Base-by-base conservation (phyloP, 1,140 invertebrate species). In the Papilio xuthus region DNA sequence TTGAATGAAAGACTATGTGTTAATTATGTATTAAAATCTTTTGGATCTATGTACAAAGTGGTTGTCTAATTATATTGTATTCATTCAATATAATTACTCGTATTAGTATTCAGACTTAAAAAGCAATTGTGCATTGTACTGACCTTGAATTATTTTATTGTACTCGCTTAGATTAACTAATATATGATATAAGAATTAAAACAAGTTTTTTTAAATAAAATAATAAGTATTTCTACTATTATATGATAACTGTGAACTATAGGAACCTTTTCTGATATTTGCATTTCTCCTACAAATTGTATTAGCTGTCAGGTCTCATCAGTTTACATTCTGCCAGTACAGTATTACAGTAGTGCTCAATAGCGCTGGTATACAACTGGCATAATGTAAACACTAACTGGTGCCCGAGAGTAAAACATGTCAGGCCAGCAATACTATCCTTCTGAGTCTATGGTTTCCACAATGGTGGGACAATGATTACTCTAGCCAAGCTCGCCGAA, bases 21-120 rank as follows among this genome's bases (percentile, higher is more conserved):
- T 26, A 67, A 67, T 67, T 67, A 32, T 67, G 2, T 60, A 63
- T 63, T 28, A 28, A 26, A 67, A 67, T 67, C 60, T 67, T 67
- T 67, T 28, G 20, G 26, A 67, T 67, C 60, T 67, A 26, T 67
- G 15, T 67, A 67, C 32, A 67, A 67, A 67, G 60, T 67, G 56
- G 9, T 60, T 15, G 60, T 4, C 12, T 67, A 4, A 32, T 67
- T 28, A 32, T 4, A 15, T 26, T 28, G 13, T 67, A 67, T 67
- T 67, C 26, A 67, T 32, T 67, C 18, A 28, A 67, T 67, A 28
- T 32, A 67, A 67, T 67, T 23, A 28, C 15, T 18, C 26, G 26
- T 3, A 32, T 67, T 67, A 67, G 60, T 67, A 32, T 67, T 67
- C 60, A 67, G 26, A 12, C 15, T 28, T 67, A 32, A 67, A 67